phyloP scores from a whole-genome alignment of 2,888 invertebrate species.

The Drosophila meridionalis region DNA sequence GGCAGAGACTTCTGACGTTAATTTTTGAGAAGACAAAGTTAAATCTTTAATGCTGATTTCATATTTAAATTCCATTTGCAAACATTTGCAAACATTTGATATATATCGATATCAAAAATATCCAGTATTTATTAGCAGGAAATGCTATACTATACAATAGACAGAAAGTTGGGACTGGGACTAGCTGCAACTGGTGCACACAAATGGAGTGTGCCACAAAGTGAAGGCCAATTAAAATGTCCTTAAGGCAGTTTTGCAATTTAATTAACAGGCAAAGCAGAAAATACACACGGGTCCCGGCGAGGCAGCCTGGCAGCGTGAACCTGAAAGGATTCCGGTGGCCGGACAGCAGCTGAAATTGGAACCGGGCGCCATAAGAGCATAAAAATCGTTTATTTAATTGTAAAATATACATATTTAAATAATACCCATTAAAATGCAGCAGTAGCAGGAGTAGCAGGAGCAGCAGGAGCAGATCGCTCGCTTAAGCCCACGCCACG shows the following conservation, averaged over 20 bases:
- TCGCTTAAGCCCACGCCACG: slow-evolving; percentile 53
- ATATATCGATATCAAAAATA: not conserved
- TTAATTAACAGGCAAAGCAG: slow-evolving; percentile 73
- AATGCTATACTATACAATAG: not conserved
- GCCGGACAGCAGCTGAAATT: slow-evolving; percentile 28
- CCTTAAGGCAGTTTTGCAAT: slow-evolving; percentile 73
- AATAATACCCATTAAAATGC: slow-evolving; percentile 75
- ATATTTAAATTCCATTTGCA: not conserved
- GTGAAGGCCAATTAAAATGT: slow-evolving; percentile 77
- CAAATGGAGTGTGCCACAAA: slow-evolving; percentile 48
- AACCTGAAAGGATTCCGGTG: slow-evolving; percentile 31
- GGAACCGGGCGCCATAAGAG: slow-evolving; percentile 55
- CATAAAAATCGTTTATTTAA: slow-evolving; percentile 74
- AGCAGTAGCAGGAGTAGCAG: slow-evolving; percentile 29
- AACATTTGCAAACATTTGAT: not conserved
- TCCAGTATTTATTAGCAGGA: not conserved
- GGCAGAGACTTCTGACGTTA: not conserved
- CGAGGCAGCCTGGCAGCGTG: not conserved
- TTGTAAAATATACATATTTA: slow-evolving; percentile 80
- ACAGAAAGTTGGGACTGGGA: not conserved
- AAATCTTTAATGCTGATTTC: not conserved
- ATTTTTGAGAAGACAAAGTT: not conserved
- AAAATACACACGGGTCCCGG: slow-evolving; percentile 23
- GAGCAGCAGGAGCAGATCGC: slow-evolving; percentile 55
- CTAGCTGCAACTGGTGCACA: slow-evolving; percentile 2